Evolutionary conservation across 2,113 vertebrate species (phyloP), one percentile per base, ranked within the genome.

Genomic region (Calyptommatus sinebrachiatus): DNA sequence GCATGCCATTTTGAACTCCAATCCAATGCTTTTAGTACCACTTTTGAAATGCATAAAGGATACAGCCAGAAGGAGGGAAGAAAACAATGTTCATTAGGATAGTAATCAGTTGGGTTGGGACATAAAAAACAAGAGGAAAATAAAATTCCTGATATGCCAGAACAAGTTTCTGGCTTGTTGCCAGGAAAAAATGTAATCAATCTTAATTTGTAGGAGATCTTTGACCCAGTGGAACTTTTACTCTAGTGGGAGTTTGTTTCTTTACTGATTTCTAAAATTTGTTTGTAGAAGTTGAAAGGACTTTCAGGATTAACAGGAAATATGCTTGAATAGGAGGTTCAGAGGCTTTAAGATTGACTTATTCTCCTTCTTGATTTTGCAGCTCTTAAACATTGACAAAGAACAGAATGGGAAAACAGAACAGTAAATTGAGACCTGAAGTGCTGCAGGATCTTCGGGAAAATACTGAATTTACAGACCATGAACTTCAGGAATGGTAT

Each of bases 401-500:
- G 18, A 77, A 78, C 66, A 81, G 89, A 88, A 97, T 97, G 96
- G 96, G 96, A 81, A 97, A 97, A 81, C 96, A 97, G 93, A 97
- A 97, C 92, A 97, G 96, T 93, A 97, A 97, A 86, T 93, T 97
- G 83, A 93, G 96, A 45, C 96, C 96, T 0, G 96, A 97, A 90
- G 94, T 96, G 66, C 95, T 97, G 53, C 96, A 97, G 85, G 96
- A 97, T 90, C 95, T 97, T 83, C 94, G 96, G 0, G 96, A 97
- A 92, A 97, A 97, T 91, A 97, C 96, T 0, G 96, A 97, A 84
- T 97, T 97, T 94, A 96, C 96, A 0, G 96, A 97, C 86, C 96
- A 97, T 0, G 96, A 97, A 94, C 94, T 97, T 70, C 96, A 97
- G 89, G 96, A 97, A 88, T 97, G 96, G 96, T 97, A 97, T 93